Evolutionary conservation across 1,140 invertebrate genomes (phyloP), one percentile per base, ranked within the genome.

Genomic region (Triops cancriformis): DNA sequence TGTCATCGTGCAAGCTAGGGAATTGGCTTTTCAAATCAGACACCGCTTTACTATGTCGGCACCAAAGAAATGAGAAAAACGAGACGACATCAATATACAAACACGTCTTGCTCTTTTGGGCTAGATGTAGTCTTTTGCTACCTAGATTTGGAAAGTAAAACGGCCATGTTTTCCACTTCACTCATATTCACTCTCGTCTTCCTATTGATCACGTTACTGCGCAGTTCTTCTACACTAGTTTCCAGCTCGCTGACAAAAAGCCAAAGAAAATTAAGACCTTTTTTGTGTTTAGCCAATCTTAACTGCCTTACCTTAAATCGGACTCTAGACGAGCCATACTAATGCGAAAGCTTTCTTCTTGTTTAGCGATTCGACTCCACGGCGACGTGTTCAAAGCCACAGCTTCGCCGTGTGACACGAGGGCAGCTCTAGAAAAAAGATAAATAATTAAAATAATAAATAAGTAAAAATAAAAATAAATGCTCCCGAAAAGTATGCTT

Each of bases 111-210:
- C 37, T 9, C 73, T 14, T 14, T 5, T 31, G 31, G 26, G 12
- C 10, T 27, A 64, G n/a, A 73, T 72, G 4, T 41, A 23, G 26
- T 26, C 10, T 7, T 18, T n/a, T 73, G 78, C 81, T 80, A 91
- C 90, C 90, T 93, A 77, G 93, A 91, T 85, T 93, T 90, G 84
- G 92, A 95, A 23, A 99, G 86, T 77, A 97, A 90, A 80, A 98
- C 87, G 23, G 96, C 96, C 90, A 98, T 97, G 81, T 94, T 93
- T 84, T 99, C 97, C 1, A 99, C 96, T 83, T 98, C 96, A 0
- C 91, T 90, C 93, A 97, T 96, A 83, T 97, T 98, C 12, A 98
- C 96, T 45, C 95, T 89, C 73, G 94, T 97, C 83, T 96, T 93
- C 76, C 94, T 89, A 85, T 96, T 97, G 73, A 98, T 95, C 0